A percentile compares a stretch with the other conserved stretches of the same genome.
Conservation (phyloP, 2,888 invertebrate genomes). For the Cryptophagus acutangulus region DNA sequence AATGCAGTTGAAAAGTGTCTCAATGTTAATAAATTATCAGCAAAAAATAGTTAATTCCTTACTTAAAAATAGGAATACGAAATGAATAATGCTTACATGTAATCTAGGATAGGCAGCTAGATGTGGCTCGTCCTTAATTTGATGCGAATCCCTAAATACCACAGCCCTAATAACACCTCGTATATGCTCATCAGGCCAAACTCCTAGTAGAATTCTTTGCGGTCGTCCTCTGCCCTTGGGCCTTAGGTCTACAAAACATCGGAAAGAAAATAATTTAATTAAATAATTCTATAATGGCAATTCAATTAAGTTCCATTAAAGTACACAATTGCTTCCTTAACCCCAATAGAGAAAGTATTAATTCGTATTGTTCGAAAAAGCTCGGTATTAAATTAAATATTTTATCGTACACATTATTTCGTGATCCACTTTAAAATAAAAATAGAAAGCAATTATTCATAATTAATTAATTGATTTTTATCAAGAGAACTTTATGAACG, state of each 20-base stretch:
- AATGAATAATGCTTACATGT: constrained; percentile 60
- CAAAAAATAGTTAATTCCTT: too few species aligned
- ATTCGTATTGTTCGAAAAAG: background rate
- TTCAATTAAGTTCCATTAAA: too few species aligned
- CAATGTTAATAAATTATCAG: too few species aligned
- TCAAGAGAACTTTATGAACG: background rate
- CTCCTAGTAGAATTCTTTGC: constrained; percentile 83
- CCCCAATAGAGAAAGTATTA: background rate
- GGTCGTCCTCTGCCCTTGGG: constrained; percentile 89
- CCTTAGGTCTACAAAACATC: constrained; percentile 67
- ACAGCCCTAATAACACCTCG: constrained; percentile 88
- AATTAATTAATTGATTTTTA: constrained; percentile 1
- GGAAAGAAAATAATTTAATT: constrained; percentile 9
- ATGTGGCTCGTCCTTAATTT: constrained; percentile 70
- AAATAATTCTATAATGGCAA: background rate
- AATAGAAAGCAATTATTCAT: background rate
- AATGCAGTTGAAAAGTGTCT: too few species aligned
- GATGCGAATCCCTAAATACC: constrained; percentile 83
- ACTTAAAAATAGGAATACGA: too few species aligned
- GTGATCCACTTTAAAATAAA: constrained; percentile 3
- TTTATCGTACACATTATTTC: background rate
- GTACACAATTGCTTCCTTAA: constrained; percentile 3
- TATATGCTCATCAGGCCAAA: constrained; percentile 93
- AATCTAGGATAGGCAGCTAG: constrained; percentile 58
- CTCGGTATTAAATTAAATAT: background rate